Evolutionary conservation across 1,140 invertebrate species (phyloP).

Genomic region (Holcopasites calliopsidis): DNA sequence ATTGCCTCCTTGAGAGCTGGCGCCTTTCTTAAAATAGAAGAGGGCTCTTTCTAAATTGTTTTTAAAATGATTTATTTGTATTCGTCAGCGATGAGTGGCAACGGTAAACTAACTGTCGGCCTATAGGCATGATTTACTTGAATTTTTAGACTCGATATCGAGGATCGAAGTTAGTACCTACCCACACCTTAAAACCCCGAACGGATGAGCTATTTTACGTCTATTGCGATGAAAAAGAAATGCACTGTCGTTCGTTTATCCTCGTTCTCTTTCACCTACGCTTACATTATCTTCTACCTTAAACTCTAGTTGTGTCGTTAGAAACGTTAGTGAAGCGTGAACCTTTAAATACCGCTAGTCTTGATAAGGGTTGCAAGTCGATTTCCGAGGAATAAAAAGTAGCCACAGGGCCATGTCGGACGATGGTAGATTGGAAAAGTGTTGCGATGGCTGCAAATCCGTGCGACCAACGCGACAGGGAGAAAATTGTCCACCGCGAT

Average conservation of each 20-base stretch:
- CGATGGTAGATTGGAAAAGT: background rate
- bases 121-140: background rate
- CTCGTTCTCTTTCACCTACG: slow-evolving; percentile 37
- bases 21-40: slow-evolving; percentile 1
- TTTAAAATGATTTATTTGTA: background rate
- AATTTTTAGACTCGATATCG: slow-evolving; percentile 3
- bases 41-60: background rate
- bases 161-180: slow-evolving; percentile 19
- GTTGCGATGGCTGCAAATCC: background rate
- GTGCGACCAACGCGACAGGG: background rate
- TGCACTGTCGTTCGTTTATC: background rate
- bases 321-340: slow-evolving; percentile 79
- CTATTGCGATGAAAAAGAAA: slow-evolving; percentile 22
- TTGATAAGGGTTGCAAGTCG: slow-evolving; percentile 78
- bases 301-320: slow-evolving; percentile 69
- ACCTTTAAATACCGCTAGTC: slow-evolving; percentile 79
- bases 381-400: slow-evolving; percentile 42
- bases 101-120: no score
- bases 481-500: background rate
- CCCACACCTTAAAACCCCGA: background rate
- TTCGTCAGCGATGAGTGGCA: no score
- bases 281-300: slow-evolving; percentile 56
- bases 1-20: slow-evolving; percentile 31
- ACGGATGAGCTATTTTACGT: no score
- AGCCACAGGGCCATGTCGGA: background rate